phyloP scores from a whole-genome alignment of 2,888 invertebrate species.

The Drosophila merina region DNA sequence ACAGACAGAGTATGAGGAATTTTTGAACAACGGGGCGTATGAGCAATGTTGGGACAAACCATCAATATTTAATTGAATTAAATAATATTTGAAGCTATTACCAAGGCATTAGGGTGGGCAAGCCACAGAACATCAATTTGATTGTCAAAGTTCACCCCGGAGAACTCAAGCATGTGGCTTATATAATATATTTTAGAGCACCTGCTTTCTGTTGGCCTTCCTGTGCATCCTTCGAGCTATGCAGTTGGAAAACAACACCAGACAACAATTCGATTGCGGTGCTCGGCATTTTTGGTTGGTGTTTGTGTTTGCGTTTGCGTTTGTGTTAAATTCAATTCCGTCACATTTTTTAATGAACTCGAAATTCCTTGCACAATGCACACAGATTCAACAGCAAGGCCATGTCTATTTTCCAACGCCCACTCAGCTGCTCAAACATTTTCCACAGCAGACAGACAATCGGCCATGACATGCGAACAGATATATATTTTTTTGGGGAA shows the following conservation, averaged over 20 bases:
- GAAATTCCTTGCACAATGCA: constrained; percentile 32
- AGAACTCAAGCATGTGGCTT: not conserved
- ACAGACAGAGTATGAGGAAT: too few species aligned
- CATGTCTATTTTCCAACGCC: constrained; percentile 3
- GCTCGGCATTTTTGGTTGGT: not conserved
- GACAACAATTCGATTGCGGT: constrained; percentile 30
- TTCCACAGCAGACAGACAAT: constrained; percentile 4
- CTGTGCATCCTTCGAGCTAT: constrained; percentile 28
- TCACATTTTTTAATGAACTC: constrained; percentile 50
- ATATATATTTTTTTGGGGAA: constrained; percentile 8
- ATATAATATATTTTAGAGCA: constrained; percentile 10
- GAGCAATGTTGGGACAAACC: not conserved
- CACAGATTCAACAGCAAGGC: constrained; percentile 2
- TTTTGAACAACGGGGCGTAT: not conserved
- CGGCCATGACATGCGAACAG: constrained; percentile 27
- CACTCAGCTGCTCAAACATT: not conserved
- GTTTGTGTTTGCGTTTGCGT: constrained; percentile 17
- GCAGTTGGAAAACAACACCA: constrained; percentile 13
- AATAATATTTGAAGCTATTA: not conserved
- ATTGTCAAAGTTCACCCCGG: constrained; percentile 1
- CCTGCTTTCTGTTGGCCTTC: constrained; percentile 8
- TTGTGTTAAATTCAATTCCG: constrained; percentile 40
- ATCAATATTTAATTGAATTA: not conserved
- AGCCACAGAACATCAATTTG: not conserved
- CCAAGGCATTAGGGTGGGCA: not conserved